Evolutionary conservation across 30 jellyfish, hydroid and myxozoan genomes (phyloP).

Genomic region (Catostylus mosaicus): DNA sequence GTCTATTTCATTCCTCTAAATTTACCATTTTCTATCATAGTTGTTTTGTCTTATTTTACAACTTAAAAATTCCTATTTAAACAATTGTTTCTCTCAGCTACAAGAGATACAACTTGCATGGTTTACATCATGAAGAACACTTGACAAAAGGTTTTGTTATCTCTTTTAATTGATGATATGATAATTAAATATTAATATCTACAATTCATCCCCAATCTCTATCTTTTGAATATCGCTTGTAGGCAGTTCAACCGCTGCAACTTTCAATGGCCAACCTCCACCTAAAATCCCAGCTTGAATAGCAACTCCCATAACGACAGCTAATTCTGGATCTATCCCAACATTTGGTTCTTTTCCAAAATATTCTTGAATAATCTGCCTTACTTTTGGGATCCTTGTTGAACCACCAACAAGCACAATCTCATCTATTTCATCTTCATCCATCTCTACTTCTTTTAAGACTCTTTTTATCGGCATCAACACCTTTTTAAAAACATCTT

Average conservation of each 20-base stretch:
- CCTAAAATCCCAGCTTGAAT: slow-evolving; percentile 95
- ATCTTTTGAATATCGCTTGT: slow-evolving; percentile 62
- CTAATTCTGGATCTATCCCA: slow-evolving; percentile 88
- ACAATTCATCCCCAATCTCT: slow-evolving; percentile 59
- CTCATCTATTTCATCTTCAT: slow-evolving; percentile 74
- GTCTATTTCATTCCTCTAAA: too few relatives aligned
- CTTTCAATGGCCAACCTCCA: slow-evolving; percentile 90
- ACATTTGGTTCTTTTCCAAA: slow-evolving; percentile 84
- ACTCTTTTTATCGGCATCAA: slow-evolving; percentile 81
- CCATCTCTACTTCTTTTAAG: slow-evolving; percentile 73
- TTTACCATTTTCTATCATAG: too few relatives aligned
- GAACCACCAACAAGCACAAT: slow-evolving; percentile 96
- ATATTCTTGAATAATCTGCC: slow-evolving; percentile 69
- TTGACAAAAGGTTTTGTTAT: too few relatives aligned
- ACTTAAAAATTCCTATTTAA: too few relatives aligned
- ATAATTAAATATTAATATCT: too few relatives aligned
- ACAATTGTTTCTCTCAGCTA: too few relatives aligned
- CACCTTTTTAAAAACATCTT: slow-evolving; percentile 52
- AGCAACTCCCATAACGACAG: slow-evolving; percentile 92
- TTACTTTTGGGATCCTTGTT: slow-evolving; percentile 88
- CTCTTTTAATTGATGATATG: too few relatives aligned
- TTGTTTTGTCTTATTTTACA: too few relatives aligned
- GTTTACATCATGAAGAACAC: too few relatives aligned
- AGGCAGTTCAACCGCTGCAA: slow-evolving; percentile 93
- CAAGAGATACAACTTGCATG: too few relatives aligned